phyloP scores from a whole-genome alignment of 53 echinoderm and acorn worm species.

The Holothuria scabra region DNA sequence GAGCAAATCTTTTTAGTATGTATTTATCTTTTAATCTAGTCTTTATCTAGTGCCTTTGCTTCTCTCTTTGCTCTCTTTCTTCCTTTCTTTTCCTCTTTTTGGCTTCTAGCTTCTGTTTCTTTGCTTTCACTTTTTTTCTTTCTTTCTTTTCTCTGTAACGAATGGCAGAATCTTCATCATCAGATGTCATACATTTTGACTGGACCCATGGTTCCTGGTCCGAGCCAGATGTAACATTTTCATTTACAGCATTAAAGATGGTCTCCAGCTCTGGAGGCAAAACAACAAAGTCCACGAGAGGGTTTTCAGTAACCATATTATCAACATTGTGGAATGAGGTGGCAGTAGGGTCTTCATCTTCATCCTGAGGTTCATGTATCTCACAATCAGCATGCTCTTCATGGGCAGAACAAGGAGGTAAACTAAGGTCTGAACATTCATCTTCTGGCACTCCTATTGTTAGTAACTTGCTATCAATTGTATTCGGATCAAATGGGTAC shows the following conservation, averaged over 20 bases:
- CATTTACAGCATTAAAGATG: no score
- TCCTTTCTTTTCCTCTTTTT: background rate
- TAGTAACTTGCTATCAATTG: conserved; percentile 45
- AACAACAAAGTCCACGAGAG: background rate
- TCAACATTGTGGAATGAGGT: background rate
- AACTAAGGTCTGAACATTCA: background rate
- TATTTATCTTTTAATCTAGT: background rate
- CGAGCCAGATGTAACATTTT: no score
- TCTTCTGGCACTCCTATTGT: background rate
- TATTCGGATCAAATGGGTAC: conserved; percentile 46
- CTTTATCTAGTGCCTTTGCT: background rate
- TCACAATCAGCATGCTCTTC: background rate
- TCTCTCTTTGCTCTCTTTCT: background rate
- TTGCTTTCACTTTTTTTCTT: background rate
- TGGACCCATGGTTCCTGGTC: no score
- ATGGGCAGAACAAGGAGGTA: background rate
- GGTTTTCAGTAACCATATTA: background rate
- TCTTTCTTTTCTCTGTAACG: background rate
- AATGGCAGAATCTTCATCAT: background rate
- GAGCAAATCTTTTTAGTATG: background rate
- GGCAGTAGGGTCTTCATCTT: background rate
- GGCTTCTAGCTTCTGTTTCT: background rate
- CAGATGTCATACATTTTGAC: no score
- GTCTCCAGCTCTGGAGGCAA: no score
- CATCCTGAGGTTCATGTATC: background rate